Percentiles rank a stretch among this genome's conserved stretches.
Evolutionary conservation across 2,113 vertebrate species (phyloP).

Genomic region (Pomatostomus ruficeps): DNA sequence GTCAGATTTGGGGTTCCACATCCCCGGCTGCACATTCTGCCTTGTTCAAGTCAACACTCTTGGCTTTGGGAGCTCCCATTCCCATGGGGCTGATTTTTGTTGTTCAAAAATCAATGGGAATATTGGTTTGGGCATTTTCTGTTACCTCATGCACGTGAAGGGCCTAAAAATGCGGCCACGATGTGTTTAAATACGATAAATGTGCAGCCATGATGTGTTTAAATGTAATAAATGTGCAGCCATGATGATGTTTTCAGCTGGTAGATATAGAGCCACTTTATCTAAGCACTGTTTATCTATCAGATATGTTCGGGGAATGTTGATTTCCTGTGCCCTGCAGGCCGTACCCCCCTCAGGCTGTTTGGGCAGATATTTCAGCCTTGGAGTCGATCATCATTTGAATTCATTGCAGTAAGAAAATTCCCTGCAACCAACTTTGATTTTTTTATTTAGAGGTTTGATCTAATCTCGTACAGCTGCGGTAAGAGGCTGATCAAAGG

Average conservation of each 20-base stretch:
- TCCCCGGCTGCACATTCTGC: background rate
- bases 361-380: background rate
- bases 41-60: fast-evolving
- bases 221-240: background rate
- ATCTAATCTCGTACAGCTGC: constrained; percentile 59
- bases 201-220: background rate
- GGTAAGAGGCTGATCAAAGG: constrained; percentile 59
- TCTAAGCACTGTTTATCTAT: background rate
- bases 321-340: background rate
- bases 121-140: background rate
- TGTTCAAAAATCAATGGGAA: fast-evolving
- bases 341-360: background rate
- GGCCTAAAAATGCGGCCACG: background rate
- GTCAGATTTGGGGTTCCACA: background rate
- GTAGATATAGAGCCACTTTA: background rate
- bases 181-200: background rate
- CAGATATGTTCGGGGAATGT: background rate
- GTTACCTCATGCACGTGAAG: background rate
- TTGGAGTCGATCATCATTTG: background rate
- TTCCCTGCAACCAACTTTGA: background rate
- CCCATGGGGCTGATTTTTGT: fast-evolving
- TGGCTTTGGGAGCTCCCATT: background rate
- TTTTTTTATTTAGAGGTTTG: background rate
- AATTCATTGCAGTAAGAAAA: constrained; percentile 26
- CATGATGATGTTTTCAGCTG: background rate